These are phyloP conservation scores for Philypnodon macrostomus DNA, from an alignment of 2,797 vertebrate species.

Conservation along the genomic window DNA sequence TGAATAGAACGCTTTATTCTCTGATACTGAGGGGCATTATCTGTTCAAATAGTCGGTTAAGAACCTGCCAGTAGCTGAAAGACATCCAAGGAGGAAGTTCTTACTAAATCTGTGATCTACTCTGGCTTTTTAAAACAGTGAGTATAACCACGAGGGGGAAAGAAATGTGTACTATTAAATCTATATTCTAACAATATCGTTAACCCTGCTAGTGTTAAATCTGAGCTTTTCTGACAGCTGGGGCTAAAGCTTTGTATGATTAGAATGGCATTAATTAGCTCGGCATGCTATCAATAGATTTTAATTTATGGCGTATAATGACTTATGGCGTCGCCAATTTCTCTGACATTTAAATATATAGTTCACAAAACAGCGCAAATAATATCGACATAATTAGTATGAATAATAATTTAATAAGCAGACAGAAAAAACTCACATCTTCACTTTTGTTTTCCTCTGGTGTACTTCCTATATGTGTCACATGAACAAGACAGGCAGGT, in stretches of 20 bases:
- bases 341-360: background rate
- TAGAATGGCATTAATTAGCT: too few relatives aligned
- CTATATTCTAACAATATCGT: background rate
- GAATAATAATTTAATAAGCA: background rate
- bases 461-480: conserved; percentile 46
- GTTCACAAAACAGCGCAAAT: background rate
- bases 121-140: conserved; percentile 14
- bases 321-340: too few relatives aligned
- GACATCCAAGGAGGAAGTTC: background rate
- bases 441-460: background rate
- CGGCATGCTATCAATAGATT: too few relatives aligned
- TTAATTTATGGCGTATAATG: too few relatives aligned
- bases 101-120: background rate
- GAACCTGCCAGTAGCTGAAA: background rate
- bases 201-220: background rate
- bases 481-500: conserved; percentile 9
- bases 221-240: too few relatives aligned
- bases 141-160: conserved; percentile 15
- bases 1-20: conserved; percentile 34
- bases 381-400: too few relatives aligned
- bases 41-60: conserved; percentile 8
- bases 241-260: too few relatives aligned
- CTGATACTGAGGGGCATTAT: conserved; percentile 12
- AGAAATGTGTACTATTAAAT: background rate
- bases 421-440: conserved; percentile 28